Percentiles rank a stretch among this genome's conserved stretches.
These are phyloP conservation scores for Nomada flava DNA, from an alignment of 2,888 invertebrate species.

Conservation along the genomic window DNA sequence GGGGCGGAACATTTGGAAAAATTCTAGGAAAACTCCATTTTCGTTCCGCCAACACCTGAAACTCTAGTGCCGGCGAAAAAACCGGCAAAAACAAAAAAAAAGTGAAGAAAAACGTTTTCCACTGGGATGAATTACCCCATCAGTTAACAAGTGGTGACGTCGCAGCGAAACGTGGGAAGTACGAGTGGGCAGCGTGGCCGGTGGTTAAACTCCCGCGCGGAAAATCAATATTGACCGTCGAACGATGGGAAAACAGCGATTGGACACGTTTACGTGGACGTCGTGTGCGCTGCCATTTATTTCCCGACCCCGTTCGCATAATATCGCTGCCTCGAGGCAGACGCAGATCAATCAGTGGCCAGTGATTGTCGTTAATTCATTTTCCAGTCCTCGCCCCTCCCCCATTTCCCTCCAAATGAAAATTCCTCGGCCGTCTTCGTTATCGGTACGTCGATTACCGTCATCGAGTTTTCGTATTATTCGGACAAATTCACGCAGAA, in stretches of 20 bases:
- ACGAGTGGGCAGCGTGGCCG: constrained; percentile 8
- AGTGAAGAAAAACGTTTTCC: not conserved
- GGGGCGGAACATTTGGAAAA: no score
- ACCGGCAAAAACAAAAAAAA: not conserved
- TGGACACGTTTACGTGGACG: constrained; percentile 33
- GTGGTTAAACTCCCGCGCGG: constrained; percentile 23
- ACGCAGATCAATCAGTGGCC: constrained; percentile 16
- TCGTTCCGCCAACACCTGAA: not conserved
- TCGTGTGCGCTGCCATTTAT: constrained; percentile 10
- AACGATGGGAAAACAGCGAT: constrained; percentile 35
- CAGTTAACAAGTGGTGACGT: not conserved
- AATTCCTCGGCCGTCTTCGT: not conserved
- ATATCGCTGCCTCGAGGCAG: not conserved
- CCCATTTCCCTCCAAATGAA: not conserved
- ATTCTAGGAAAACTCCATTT: no score
- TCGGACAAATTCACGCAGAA: no score
- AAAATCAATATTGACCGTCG: constrained; percentile 49
- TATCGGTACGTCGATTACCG: not conserved
- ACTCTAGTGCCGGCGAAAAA: not conserved
- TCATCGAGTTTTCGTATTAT: no score
- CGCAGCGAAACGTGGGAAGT: not conserved
- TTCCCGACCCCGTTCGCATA: constrained; percentile 21
- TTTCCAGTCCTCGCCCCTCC: not conserved
- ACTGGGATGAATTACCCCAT: no score
- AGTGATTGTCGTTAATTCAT: not conserved